Evolutionary conservation across 2,797 vertebrate species (phyloP).

Genomic region (Apogon hyalosoma): DNA sequence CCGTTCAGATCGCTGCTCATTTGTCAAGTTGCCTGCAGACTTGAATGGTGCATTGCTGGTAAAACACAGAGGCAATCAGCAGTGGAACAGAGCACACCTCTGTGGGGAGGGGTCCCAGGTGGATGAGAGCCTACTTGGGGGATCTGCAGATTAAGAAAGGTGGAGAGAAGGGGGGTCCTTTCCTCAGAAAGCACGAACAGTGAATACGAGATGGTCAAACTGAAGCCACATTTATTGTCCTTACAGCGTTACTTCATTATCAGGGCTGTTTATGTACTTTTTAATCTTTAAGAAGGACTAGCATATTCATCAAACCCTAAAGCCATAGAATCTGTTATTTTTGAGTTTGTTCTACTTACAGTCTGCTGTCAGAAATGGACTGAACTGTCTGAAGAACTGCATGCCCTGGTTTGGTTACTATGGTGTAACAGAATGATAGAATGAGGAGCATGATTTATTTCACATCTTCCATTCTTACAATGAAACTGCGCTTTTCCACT

Average conservation of each 20-base stretch:
- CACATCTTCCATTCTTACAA: constrained; percentile 19
- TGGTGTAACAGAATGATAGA: constrained; percentile 14
- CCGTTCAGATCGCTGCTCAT: constrained; percentile 82
- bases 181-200: constrained; percentile 9
- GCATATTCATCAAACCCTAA: constrained; percentile 20
- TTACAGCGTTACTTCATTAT: constrained; percentile 2
- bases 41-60: constrained; percentile 89
- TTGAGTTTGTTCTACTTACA: constrained; percentile 32
- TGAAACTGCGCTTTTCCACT: background rate
- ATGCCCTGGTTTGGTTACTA: background rate
- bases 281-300: background rate
- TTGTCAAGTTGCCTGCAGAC: constrained; percentile 87
- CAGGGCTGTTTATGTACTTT: background rate
- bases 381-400: constrained; percentile 1
- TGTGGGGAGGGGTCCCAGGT: constrained; percentile 74
- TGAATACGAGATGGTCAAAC: constrained; percentile 4
- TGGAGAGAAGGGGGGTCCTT: constrained; percentile 13
- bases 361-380: constrained; percentile 27
- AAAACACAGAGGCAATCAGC: constrained; percentile 79
- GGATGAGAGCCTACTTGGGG: constrained; percentile 59
- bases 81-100: constrained; percentile 71
- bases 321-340: constrained; percentile 27
- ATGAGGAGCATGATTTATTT: constrained; percentile 5
- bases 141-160: constrained; percentile 45
- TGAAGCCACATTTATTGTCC: constrained; percentile 22